Evolutionary conservation across 2,113 vertebrate species (phyloP).

Genomic region (Cephalopterus ornatus): DNA sequence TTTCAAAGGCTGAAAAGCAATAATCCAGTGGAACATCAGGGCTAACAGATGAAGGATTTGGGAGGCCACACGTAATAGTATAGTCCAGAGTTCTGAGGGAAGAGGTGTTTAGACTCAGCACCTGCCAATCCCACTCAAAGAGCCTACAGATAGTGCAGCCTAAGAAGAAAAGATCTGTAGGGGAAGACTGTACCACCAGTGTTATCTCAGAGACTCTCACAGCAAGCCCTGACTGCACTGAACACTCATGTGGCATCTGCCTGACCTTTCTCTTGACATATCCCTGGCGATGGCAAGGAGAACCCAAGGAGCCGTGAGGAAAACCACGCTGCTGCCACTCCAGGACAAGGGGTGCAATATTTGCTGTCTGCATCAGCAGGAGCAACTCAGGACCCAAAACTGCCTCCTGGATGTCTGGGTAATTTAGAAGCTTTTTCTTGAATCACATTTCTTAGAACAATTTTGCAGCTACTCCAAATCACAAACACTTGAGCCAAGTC

Average conservation of each 20-base stretch:
- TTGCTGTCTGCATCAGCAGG: not conserved
- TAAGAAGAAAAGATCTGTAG: not conserved
- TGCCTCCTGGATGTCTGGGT: not conserved
- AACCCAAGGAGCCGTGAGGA: not conserved
- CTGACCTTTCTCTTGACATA: not conserved
- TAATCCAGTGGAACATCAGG: not conserved
- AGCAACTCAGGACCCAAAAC: not conserved
- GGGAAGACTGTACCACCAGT: not conserved
- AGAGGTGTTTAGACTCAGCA: not conserved
- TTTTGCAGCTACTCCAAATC: not conserved
- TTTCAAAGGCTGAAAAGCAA: not conserved
- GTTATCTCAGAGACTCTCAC: not conserved
- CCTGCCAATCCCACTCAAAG: not conserved
- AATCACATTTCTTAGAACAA: not conserved
- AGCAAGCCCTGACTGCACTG: not conserved
- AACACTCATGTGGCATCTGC: not conserved
- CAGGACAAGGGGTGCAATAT: not conserved
- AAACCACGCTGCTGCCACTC: not conserved
- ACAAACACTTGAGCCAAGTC: slow-evolving; percentile 9
- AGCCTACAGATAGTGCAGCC: not conserved
- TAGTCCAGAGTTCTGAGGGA: not conserved
- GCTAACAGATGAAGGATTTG: not conserved
- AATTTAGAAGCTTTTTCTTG: not conserved
- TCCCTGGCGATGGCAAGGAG: not conserved
- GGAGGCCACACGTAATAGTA: not conserved